Conservation (phyloP, 2,888 invertebrate species). For the Clanis bilineata region DNA sequence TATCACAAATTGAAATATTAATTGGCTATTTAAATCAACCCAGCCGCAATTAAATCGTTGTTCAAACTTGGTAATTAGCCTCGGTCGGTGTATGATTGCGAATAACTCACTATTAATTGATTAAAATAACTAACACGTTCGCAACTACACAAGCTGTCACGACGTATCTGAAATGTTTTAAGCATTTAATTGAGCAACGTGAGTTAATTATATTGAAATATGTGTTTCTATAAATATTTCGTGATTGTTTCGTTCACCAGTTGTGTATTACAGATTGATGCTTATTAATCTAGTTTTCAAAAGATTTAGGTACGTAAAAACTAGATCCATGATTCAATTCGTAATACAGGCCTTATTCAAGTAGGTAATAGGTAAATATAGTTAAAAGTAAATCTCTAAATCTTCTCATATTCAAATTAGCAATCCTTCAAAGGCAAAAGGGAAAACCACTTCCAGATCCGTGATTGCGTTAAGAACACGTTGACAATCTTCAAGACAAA, state of each 20-base stretch:
- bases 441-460: no score
- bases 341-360: no score
- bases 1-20: background rate
- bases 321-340: no score
- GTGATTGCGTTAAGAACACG: no score
- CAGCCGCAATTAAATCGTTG: background rate
- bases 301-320: no score
- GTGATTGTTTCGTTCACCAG: background rate
- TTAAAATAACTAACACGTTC: background rate
- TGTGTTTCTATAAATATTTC: background rate
- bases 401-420: no score
- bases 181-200: background rate
- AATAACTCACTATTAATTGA: background rate
- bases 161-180: conserved; percentile 4
- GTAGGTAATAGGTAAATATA: no score
- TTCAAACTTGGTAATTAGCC: background rate
- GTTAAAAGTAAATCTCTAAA: no score
- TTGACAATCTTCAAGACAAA: no score
- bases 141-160: background rate
- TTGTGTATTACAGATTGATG: no score
- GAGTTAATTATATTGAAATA: background rate
- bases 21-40: background rate
- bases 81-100: background rate
- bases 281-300: no score
- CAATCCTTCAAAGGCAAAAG: no score